A percentile compares a stretch with the other conserved stretches of the same genome.
phyloP scores from a whole-genome alignment of 2,888 invertebrate genomes.

The Heliconius sara region DNA sequence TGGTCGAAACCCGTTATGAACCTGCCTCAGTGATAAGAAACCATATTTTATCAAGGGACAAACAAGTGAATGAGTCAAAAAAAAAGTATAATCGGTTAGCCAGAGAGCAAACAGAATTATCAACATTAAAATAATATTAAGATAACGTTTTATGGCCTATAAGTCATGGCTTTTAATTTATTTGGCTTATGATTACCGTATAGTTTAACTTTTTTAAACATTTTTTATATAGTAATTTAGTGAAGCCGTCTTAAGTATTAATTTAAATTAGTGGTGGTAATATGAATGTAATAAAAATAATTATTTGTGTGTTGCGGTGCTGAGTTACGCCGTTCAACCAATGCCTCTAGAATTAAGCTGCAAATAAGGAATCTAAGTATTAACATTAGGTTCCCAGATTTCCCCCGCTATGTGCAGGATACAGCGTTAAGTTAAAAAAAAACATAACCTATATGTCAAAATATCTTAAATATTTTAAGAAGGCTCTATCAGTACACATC shows the following conservation, averaged over 20 bases:
- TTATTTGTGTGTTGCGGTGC: no score
- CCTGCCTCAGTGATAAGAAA: slow-evolving; percentile 41
- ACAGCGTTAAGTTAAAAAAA: no score
- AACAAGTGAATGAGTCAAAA: slow-evolving; percentile 70
- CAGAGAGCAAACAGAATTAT: slow-evolving; percentile 57
- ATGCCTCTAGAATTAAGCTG: no score
- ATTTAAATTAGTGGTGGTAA: background rate
- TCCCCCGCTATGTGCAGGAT: no score
- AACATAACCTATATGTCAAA: no score
- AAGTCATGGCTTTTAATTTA: slow-evolving; percentile 47
- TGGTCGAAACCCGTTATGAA: slow-evolving; percentile 32
- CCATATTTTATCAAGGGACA: slow-evolving; percentile 57
- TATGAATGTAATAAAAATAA: background rate
- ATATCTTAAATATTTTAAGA: no score
- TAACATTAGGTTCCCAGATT: no score
- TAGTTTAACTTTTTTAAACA: background rate
- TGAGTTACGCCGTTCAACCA: no score
- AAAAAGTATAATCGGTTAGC: slow-evolving; percentile 49
- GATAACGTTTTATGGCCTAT: slow-evolving; percentile 52
- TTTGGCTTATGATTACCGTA: slow-evolving; percentile 44
- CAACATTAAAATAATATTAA: slow-evolving; percentile 63
- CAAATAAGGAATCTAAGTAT: no score
- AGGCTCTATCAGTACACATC: no score
- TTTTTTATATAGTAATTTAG: slow-evolving; percentile 1
- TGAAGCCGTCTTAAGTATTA: background rate